Evolutionary conservation across 2,113 vertebrate species (phyloP).

Genomic region (Prunella fulvescens): DNA sequence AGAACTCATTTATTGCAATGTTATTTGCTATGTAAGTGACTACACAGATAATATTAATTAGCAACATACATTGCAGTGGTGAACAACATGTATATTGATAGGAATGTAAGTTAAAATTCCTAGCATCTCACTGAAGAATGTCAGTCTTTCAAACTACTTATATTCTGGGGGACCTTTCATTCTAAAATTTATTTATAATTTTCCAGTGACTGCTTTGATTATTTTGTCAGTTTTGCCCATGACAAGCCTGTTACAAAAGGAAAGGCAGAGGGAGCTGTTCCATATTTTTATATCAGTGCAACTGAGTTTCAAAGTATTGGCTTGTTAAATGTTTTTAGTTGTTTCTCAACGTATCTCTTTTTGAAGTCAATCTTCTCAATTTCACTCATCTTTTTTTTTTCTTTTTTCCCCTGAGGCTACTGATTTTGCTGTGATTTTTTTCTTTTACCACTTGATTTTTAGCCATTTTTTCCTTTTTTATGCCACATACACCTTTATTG

Average conservation of each 20-base stretch:
- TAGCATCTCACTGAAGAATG: background rate
- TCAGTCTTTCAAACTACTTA: background rate
- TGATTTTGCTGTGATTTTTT: background rate
- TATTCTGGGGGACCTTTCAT: background rate
- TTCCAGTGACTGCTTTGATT: background rate
- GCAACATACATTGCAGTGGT: background rate
- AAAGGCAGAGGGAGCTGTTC: background rate
- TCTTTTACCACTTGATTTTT: background rate
- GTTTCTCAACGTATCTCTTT: background rate
- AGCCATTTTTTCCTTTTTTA: background rate
- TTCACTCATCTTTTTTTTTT: too few relatives aligned
- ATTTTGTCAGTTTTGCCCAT: background rate
- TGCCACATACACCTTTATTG: background rate
- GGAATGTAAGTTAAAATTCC: background rate
- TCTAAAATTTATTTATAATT: background rate
- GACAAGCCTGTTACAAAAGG: background rate
- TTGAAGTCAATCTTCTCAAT: background rate
- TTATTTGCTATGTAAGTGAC: background rate
- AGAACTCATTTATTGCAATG: background rate
- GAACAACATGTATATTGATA: accelerated
- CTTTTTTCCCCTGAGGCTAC: background rate
- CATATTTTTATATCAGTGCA: background rate
- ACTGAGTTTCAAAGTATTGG: background rate
- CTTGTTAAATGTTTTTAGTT: background rate
- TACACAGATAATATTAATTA: background rate